phyloP scores from a whole-genome alignment of 2,113 vertebrate genomes.

The Entomyzon cyanotis region DNA sequence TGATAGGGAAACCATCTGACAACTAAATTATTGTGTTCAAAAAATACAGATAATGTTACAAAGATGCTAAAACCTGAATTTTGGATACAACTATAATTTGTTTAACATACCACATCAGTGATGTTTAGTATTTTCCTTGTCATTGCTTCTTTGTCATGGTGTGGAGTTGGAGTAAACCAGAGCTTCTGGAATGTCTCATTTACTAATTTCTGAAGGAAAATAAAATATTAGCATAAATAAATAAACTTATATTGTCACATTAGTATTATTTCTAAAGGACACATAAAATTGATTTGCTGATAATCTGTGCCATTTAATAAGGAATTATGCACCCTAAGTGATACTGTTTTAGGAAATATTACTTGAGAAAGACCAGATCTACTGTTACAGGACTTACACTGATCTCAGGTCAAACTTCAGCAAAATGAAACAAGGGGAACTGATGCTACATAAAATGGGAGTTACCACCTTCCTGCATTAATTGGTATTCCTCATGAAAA shows the following conservation, averaged over 20 bases:
- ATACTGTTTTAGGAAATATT: neutral
- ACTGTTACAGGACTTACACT: neutral
- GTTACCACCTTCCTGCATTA: neutral
- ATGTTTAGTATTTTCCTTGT: slow-evolving; percentile 98
- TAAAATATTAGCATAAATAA: neutral
- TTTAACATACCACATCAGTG: slow-evolving; percentile 89
- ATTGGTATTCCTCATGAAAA: neutral
- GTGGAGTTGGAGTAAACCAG: slow-evolving; percentile 96
- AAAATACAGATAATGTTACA: neutral
- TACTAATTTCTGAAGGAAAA: slow-evolving; percentile 90
- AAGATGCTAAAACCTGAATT: neutral
- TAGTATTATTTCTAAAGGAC: neutral
- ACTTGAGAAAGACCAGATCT: neutral
- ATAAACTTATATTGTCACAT: neutral
- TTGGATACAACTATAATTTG: neutral
- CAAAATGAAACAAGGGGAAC: neutral
- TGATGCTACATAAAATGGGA: neutral
- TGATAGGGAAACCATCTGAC: neutral
- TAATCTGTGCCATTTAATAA: neutral
- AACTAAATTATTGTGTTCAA: neutral
- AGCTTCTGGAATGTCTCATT: slow-evolving; percentile 99
- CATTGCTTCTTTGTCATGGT: slow-evolving; percentile 96
- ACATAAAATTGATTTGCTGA: neutral
- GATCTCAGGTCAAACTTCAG: neutral
- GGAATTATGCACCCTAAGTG: neutral